These are phyloP conservation scores for Megalops atlanticus DNA, from an alignment of 2,113 vertebrate species.

Conservation along the genomic window DNA sequence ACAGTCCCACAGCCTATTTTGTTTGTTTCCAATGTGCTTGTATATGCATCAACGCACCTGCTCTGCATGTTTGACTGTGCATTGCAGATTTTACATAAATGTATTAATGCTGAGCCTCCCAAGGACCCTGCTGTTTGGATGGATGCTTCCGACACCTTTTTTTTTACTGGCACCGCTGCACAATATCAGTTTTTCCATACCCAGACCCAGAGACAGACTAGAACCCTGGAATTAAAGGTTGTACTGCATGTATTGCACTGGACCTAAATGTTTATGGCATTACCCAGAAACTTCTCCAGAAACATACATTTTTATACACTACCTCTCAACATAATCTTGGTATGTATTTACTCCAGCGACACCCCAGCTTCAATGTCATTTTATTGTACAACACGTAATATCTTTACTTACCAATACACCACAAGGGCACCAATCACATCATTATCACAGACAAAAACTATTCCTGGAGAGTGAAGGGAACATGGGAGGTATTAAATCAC, in stretches of 20 bases:
- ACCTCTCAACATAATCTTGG: not conserved
- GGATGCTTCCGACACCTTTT: constrained; percentile 27
- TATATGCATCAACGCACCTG: constrained; percentile 51
- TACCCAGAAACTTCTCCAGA: not conserved
- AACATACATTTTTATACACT: not conserved
- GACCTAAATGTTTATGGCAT: not conserved
- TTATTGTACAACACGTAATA: not conserved
- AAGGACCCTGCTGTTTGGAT: constrained; percentile 26
- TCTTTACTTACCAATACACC: not conserved
- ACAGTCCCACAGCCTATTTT: constrained; percentile 61
- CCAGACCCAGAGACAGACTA: not conserved
- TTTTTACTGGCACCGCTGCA: not conserved
- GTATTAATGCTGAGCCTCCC: constrained; percentile 48
- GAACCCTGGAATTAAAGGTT: not conserved
- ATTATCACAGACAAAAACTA: too few relatives aligned
- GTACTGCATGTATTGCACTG: not conserved
- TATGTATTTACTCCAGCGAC: not conserved
- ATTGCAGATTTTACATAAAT: constrained; percentile 44
- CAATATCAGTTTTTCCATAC: not conserved
- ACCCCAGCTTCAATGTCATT: not conserved
- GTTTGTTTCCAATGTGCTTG: constrained; percentile 35
- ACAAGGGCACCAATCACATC: not conserved
- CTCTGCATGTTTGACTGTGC: constrained; percentile 48
- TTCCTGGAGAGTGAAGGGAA: too few relatives aligned
- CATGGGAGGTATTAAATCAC: too few relatives aligned